Base-by-base conservation (phyloP, 2,113 vertebrate species). In the Ceyx melanurus region DNA sequence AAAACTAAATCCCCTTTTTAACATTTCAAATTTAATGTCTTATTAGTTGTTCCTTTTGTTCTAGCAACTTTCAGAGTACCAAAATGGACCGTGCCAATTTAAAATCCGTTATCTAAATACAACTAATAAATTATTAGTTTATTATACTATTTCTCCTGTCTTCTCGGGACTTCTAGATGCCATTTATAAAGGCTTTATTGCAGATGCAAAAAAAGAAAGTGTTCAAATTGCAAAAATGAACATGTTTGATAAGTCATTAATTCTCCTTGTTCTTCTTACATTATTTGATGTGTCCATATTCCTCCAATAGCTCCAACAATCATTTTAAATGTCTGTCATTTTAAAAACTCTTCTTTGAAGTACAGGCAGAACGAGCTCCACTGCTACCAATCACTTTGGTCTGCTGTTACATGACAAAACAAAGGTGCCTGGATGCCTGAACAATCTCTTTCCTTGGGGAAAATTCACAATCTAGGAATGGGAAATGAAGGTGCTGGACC, bases 51-150 rank as follows among this genome's bases (percentile, higher is more conserved):
- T n/a, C 35, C 35, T 86, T 62, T 51, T 51, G 50, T 26, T 51
- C 50, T 26, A 51, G 50, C 50, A 51, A 7, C 50, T 51, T 51
- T 13, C 50, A 51, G 23, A 51, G 50, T 51, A 51, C 50, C 50
- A 51, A 51, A 4, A 43, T 37, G 72, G 43, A 8, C 13, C 58
- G 45, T 91, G 17, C 65, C 64, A 71, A 31, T 83, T 92, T 66
- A 62, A 94, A 96, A 73, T 91, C 90, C 70, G 78, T 82, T 95
- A 67, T 8, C 76, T 85, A 75, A 72, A 45, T 57, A 82, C 80
- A 94, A 74, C 42, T 93, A 96, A 96, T 90, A 88, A 93, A 91
- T n/a, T n/a, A n/a, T n/a, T n/a, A n/a, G n/a, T n/a, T n/a, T n/a
- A n/a, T n/a, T n/a, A n/a, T n/a, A n/a, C 94, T 5, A 67, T 94